These are phyloP conservation scores for Scaptomyza caliginosa DNA, from an alignment of 2,888 invertebrate species.

Conservation along the genomic window DNA sequence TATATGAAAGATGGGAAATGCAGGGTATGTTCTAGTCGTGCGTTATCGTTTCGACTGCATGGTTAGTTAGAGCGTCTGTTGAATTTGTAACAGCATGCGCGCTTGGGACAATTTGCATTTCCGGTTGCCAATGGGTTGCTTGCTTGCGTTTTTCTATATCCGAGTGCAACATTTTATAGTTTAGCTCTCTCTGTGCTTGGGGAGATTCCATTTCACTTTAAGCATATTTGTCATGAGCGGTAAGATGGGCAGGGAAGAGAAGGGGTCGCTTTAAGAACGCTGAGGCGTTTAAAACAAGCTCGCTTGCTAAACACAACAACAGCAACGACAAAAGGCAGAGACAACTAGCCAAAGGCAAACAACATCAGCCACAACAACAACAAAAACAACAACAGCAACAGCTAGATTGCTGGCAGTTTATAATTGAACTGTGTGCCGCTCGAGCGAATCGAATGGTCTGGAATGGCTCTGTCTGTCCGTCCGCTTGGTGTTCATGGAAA, in stretches of 20 bases:
- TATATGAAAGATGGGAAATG: background rate
- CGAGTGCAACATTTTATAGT: constrained; percentile 36
- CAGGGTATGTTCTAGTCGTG: background rate
- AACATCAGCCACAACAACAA: constrained; percentile 7
- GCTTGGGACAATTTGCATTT: constrained; percentile 75
- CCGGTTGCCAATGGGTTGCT: constrained; percentile 59
- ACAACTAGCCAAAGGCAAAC: constrained; percentile 32
- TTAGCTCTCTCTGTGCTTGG: constrained; percentile 35
- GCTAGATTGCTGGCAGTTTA: constrained; percentile 54
- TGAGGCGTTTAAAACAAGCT: constrained; percentile 4
- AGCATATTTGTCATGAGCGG: constrained; percentile 11
- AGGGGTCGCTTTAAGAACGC: constrained; percentile 41
- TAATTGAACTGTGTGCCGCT: constrained; percentile 71
- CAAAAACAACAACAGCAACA: constrained; percentile 22
- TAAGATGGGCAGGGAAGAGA: background rate
- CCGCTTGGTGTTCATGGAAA: constrained; percentile 30
- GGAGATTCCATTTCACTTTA: constrained; percentile 64
- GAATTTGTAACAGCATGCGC: constrained; percentile 79
- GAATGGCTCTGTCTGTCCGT: background rate
- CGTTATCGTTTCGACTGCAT: constrained; percentile 31
- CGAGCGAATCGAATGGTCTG: constrained; percentile 66
- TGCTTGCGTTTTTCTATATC: constrained; percentile 7
- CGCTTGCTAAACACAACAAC: constrained; percentile 41
- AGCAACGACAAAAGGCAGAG: constrained; percentile 21
- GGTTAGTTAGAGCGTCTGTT: constrained; percentile 72